These are phyloP conservation scores for Pocillopora grandis DNA, from an alignment of 92 coral and sea anemone species.

Conservation along the genomic window DNA sequence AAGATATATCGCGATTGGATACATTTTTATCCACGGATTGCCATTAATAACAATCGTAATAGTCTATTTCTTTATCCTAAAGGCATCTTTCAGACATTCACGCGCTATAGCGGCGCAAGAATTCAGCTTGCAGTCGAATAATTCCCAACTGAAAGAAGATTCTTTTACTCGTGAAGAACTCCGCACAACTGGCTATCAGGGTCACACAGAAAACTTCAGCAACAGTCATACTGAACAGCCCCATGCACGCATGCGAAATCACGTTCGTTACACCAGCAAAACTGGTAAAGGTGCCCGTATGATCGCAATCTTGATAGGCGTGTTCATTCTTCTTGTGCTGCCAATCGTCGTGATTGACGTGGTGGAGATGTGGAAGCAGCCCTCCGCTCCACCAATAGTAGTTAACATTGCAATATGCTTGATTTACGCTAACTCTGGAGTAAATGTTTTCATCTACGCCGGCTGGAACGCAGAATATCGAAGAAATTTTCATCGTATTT, in stretches of 20 bases:
- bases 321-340: constrained; percentile 41
- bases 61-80: constrained; percentile 29
- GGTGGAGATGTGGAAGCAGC: constrained; percentile 15
- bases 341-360: constrained; percentile 55
- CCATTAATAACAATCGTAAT: constrained; percentile 18
- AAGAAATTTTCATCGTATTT: constrained; percentile 33
- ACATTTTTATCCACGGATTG: constrained; percentile 22
- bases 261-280: background rate
- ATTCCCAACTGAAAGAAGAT: background rate
- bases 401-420: constrained; percentile 37
- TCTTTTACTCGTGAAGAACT: constrained; percentile 10
- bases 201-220: background rate
- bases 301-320: constrained; percentile 42
- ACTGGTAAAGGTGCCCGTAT: constrained; percentile 33
- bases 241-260: background rate
- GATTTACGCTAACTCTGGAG: constrained; percentile 54
- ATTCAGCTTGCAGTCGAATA: constrained; percentile 14
- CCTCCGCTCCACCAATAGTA: constrained; percentile 19
- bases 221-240: too few relatives aligned
- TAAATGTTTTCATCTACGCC: constrained; percentile 49
- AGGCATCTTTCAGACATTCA: constrained; percentile 31
- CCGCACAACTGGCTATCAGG: constrained; percentile 16
- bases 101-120: constrained; percentile 44
- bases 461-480: constrained; percentile 45
- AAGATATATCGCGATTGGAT: background rate